Evolutionary conservation across 2,888 invertebrate species (phyloP).

Genomic region (Rhamnusium bicolor): DNA sequence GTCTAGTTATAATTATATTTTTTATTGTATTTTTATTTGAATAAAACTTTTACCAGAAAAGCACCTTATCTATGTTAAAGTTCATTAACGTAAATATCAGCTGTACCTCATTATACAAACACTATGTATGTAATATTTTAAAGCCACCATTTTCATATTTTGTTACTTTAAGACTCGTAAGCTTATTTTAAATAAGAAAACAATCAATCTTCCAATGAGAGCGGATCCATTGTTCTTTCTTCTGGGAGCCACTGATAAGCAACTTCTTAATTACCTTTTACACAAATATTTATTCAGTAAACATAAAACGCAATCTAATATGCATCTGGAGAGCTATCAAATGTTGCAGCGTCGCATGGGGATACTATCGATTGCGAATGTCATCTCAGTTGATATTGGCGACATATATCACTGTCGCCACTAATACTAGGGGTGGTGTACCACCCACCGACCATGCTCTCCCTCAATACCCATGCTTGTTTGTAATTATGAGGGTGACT

Average conservation of each 20-base stretch:
- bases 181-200: background rate
- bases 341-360: constrained; percentile 30
- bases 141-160: too few relatives aligned
- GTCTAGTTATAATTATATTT: too few relatives aligned
- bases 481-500: constrained; percentile 52
- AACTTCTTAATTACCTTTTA: constrained; percentile 40
- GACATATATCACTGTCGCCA: constrained; percentile 66
- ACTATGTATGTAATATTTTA: too few relatives aligned
- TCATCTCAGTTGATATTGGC: constrained; percentile 65
- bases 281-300: constrained; percentile 41
- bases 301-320: constrained; percentile 46
- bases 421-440: constrained; percentile 57
- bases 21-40: too few relatives aligned
- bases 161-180: background rate
- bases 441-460: constrained; percentile 49
- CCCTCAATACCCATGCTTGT: constrained; percentile 36
- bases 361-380: constrained; percentile 61
- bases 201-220: constrained; percentile 5
- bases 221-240: background rate
- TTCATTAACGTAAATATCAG: too few relatives aligned
- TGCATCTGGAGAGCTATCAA: constrained; percentile 49
- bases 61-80: too few relatives aligned
- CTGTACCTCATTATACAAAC: too few relatives aligned
- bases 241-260: constrained; percentile 35
- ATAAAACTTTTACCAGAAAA: too few relatives aligned